A percentile compares a stretch with the other conserved stretches of the same genome.
Evolutionary conservation across 2,113 vertebrate genomes (phyloP).

Genomic region (Menura novaehollandiae): DNA sequence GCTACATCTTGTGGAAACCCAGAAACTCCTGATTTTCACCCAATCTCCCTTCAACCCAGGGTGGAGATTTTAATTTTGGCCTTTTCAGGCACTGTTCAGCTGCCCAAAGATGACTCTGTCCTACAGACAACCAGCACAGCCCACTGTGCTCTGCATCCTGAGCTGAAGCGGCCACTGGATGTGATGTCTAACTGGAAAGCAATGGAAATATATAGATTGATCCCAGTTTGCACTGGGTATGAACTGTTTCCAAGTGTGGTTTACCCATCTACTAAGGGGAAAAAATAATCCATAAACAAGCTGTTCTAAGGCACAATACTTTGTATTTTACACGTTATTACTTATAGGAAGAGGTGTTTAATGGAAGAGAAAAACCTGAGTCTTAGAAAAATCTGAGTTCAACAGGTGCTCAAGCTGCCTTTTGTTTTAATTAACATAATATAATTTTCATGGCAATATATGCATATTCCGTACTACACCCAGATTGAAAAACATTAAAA

Average conservation of each 20-base stretch:
- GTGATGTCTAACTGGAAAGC: background rate
- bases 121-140: background rate
- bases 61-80: background rate
- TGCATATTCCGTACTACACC: accelerated
- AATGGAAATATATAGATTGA: background rate
- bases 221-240: background rate
- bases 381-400: background rate
- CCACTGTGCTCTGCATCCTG: background rate
- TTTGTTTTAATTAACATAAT: background rate
- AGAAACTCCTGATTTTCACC: background rate
- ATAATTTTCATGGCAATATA: background rate
- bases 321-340: background rate
- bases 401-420: background rate
- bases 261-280: background rate
- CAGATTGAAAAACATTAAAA: background rate
- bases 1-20: background rate
- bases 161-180: background rate
- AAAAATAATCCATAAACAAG: background rate
- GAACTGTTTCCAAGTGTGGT: background rate
- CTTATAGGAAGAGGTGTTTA: background rate
- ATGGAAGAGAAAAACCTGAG: background rate
- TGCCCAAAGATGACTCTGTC: background rate
- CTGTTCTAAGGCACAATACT: background rate
- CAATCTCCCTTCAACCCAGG: background rate
- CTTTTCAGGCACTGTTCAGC: background rate